Percentiles rank a stretch among this genome's conserved stretches.
These are phyloP conservation scores for Melospiza melodia DNA, from an alignment of 2,113 vertebrate genomes.

Conservation along the genomic window DNA sequence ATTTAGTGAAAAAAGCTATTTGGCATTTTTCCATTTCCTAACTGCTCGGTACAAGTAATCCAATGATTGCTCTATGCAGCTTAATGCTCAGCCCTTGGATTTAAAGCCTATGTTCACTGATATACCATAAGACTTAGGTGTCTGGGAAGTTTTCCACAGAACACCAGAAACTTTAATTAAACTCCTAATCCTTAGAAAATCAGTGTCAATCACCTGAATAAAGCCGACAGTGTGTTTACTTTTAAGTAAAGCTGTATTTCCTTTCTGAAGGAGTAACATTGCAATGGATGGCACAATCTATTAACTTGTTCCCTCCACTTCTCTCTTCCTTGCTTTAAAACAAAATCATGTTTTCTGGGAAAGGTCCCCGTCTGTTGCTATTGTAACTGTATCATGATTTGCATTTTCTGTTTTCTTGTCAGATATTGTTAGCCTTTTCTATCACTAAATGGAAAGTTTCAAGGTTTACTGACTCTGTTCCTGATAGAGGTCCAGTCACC, in stretches of 20 bases:
- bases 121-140: not conserved
- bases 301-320: not conserved
- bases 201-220: not conserved
- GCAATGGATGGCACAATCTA: not conserved
- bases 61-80: not conserved
- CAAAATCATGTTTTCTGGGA: not conserved
- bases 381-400: not conserved
- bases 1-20: not conserved
- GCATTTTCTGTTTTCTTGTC: not conserved
- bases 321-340: not conserved
- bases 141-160: not conserved
- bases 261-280: not conserved
- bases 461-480: not conserved
- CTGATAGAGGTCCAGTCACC: not conserved
- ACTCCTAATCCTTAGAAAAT: not conserved
- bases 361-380: not conserved
- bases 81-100: not conserved
- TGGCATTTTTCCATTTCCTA: slow-evolving; percentile 27
- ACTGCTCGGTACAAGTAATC: slow-evolving; percentile 9
- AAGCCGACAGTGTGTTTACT: not conserved
- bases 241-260: not conserved
- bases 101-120: not conserved
- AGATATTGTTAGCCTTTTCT: not conserved
- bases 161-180: not conserved
- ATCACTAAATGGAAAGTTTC: not conserved